Percentiles rank a stretch among this genome's conserved stretches.
Conservation (phyloP, 2,797 vertebrate genomes). For the Sarcoramphus papa region DNA sequence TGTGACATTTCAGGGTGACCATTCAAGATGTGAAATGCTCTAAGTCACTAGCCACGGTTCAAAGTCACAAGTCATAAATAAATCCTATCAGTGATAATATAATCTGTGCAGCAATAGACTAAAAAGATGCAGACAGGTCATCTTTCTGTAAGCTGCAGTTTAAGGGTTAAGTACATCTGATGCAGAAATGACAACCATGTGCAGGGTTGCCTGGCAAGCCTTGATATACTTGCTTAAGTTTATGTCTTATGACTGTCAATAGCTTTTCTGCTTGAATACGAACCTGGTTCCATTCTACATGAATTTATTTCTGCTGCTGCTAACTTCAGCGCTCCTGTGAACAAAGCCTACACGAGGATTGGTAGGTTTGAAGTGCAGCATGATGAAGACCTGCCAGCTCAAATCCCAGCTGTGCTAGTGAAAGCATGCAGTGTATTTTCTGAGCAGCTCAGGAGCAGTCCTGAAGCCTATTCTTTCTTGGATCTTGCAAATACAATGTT, state of each 20-base stretch:
- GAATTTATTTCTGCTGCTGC: background rate
- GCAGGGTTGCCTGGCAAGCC: background rate
- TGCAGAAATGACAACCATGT: background rate
- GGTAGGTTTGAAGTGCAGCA: background rate
- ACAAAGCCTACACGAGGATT: fast-evolving
- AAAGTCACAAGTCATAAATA: background rate
- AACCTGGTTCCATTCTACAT: background rate
- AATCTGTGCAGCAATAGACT: background rate
- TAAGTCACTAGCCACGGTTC: background rate
- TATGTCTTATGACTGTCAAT: background rate
- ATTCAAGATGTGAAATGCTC: background rate
- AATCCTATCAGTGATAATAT: background rate
- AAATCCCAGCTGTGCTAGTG: background rate
- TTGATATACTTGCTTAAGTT: background rate
- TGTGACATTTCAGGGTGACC: background rate
- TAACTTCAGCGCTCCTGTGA: background rate
- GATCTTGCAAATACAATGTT: background rate
- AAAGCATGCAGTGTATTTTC: background rate
- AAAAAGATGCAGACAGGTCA: background rate
- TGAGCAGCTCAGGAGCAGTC: background rate
- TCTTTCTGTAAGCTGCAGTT: background rate
- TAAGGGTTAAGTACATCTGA: background rate
- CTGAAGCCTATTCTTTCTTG: background rate
- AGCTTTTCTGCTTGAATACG: background rate
- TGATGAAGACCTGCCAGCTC: background rate